These are phyloP conservation scores for Oedothorax gibbosus DNA, from an alignment of 1,140 invertebrate genomes.

Conservation along the genomic window DNA sequence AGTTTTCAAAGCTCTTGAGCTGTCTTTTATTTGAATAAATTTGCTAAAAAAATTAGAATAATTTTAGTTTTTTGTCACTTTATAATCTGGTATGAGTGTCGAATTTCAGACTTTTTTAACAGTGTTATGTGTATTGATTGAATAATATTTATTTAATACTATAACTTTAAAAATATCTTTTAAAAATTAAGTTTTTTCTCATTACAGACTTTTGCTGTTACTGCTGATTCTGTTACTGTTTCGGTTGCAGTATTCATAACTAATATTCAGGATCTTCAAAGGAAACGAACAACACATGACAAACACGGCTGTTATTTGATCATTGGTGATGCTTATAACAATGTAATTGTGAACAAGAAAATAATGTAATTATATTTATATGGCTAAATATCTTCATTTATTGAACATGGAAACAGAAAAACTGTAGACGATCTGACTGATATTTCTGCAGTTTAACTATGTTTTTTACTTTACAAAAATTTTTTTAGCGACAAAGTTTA, in stretches of 20 bases:
- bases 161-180: neutral
- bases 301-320: slow-evolving; percentile 67
- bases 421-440: too few species aligned
- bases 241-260: slow-evolving; percentile 14
- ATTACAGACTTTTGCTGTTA: neutral
- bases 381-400: too few species aligned
- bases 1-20: too few species aligned
- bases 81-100: too few species aligned
- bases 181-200: neutral
- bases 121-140: neutral
- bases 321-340: slow-evolving; percentile 69
- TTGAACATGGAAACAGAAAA: too few species aligned
- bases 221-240: neutral
- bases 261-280: slow-evolving; percentile 1
- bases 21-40: too few species aligned
- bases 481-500: too few species aligned
- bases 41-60: too few species aligned
- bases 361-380: slow-evolving; percentile 10
- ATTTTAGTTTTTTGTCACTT: too few species aligned
- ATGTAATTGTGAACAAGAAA: slow-evolving; percentile 61
- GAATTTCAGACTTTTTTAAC: neutral
- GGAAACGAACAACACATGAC: slow-evolving; percentile 4
- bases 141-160: neutral
- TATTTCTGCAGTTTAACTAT: too few species aligned
- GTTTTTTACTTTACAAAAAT: too few species aligned